Evolutionary conservation across 1,140 invertebrate genomes (phyloP), one percentile per base, ranked within the genome.

Genomic region (Drosophila navojoa): DNA sequence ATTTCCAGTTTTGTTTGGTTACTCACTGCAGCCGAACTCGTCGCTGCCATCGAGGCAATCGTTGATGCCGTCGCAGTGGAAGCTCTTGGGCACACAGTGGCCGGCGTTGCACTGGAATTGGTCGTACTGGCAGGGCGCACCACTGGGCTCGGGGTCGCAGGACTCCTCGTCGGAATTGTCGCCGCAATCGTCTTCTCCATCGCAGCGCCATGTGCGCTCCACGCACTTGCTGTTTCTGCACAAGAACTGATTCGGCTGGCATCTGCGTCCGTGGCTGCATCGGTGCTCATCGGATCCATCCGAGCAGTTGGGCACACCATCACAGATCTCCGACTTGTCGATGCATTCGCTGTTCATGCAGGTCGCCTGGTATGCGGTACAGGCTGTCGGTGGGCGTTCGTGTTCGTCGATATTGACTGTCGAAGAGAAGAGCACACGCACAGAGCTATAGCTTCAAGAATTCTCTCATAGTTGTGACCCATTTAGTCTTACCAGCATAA

Each of bases 261-360:
- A 99, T 44, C 79, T 73, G 11, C 95, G 95, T 42, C 93, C 93
- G 94, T 95, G 93, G 96, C 97, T 95, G 93, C 98, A 99, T 86
- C 96, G 94, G 78, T 95, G 94, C 94, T 99, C 98, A 93, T 99
- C 98, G 4, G 97, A 98, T 15, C 95, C 94, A 92, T 99, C 98
- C 10, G 94, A 93, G 90, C 98, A 99, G 86, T 98, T 96, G 6
- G 93, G 93, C 52, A 94, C 94, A 7, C 96, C 96, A 91, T 99
- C 95, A 91, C 98, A 99, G 22, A 98, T 95, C 60, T 94, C 93
- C 3, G 93, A 92, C 89, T 96, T 96, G 0, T 95, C 93, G 74
- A 99, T 98, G 91, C 98, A 99, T 69, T 98, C 94, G 42, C 97
- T 97, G 91, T 97, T 98, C 40, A 94, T 95, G 89, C 98, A 99